A percentile compares a stretch with the other conserved stretches of the same genome.
phyloP scores from a whole-genome alignment of 1,140 invertebrate species.

The Dinothrombium tinctorium region DNA sequence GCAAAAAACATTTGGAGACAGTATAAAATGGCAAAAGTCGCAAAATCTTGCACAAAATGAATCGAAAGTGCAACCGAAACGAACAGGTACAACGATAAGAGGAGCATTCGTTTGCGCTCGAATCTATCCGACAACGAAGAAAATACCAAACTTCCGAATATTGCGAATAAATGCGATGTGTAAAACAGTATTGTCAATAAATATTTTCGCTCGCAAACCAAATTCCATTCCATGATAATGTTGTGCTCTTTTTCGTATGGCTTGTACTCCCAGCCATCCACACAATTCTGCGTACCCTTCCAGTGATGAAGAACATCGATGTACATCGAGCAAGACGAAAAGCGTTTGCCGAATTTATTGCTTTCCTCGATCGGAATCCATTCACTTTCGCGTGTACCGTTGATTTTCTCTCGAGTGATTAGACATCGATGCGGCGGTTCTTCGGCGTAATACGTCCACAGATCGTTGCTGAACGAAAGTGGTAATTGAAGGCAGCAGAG shows the following conservation, averaged over 20 bases:
- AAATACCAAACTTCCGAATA: constrained; percentile 28
- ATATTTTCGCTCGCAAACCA: constrained; percentile 28
- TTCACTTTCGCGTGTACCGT: constrained; percentile 7
- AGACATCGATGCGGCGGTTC: constrained; percentile 26
- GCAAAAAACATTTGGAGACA: constrained; percentile 26
- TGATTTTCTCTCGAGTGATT: constrained; percentile 14
- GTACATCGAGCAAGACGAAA: constrained; percentile 17
- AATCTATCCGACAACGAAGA: constrained; percentile 28
- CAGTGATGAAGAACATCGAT: constrained; percentile 16
- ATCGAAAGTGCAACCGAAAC: constrained; percentile 23
- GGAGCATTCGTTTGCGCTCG: constrained; percentile 25
- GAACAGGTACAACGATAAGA: constrained; percentile 14
- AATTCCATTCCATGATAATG: constrained; percentile 23
- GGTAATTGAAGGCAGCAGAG: constrained; percentile 26
- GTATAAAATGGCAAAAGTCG: constrained; percentile 25
- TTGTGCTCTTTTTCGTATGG: constrained; percentile 17
- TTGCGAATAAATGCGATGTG: constrained; percentile 26
- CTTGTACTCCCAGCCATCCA: constrained; percentile 19
- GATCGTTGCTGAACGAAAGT: constrained; percentile 23
- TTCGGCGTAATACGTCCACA: constrained; percentile 24
- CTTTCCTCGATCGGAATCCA: constrained; percentile 10
- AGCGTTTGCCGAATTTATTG: constrained; percentile 1
- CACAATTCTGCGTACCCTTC: constrained; percentile 16
- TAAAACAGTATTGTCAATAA: constrained; percentile 23
- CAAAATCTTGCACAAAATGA: constrained; percentile 24